phyloP scores from a whole-genome alignment of 2,113 vertebrate genomes.

The Zingel zingel region DNA sequence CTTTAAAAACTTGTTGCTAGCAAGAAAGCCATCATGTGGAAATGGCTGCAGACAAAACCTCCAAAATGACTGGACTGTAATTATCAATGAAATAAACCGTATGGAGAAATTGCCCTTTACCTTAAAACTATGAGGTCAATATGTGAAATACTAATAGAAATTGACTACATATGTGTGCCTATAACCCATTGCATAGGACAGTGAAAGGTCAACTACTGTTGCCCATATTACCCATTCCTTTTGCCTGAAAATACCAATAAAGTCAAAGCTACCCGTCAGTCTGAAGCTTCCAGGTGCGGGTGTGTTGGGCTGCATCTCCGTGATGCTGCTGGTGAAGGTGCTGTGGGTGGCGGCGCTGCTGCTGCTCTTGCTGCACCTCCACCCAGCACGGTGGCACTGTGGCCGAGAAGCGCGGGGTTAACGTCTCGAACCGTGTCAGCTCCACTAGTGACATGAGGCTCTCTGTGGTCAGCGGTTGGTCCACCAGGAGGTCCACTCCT shows the following conservation, averaged over 20 bases:
- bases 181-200: not conserved
- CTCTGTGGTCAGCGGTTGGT: conserved; percentile 92
- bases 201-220: not conserved
- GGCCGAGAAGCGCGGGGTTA: conserved; percentile 97
- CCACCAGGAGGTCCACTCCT: conserved; percentile 98
- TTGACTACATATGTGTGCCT: no score
- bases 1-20: not conserved
- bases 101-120: not conserved
- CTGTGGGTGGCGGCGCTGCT: conserved; percentile 96
- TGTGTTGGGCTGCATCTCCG: conserved; percentile 97
- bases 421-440: conserved; percentile 96
- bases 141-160: not conserved
- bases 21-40: not conserved
- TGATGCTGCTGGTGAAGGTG: conserved; percentile 99
- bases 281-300: conserved; percentile 98
- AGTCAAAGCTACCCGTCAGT: conserved; percentile 87
- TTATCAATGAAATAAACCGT: not conserved
- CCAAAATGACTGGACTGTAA: not conserved
- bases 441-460: conserved; percentile 94
- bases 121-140: not conserved
- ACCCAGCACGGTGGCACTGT: conserved; percentile 99
- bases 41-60: not conserved
- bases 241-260: not conserved
- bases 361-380: conserved; percentile 98
- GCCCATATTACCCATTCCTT: not conserved